Base-by-base conservation (phyloP, 2,888 invertebrate species). In the Eupsilia transversa region DNA sequence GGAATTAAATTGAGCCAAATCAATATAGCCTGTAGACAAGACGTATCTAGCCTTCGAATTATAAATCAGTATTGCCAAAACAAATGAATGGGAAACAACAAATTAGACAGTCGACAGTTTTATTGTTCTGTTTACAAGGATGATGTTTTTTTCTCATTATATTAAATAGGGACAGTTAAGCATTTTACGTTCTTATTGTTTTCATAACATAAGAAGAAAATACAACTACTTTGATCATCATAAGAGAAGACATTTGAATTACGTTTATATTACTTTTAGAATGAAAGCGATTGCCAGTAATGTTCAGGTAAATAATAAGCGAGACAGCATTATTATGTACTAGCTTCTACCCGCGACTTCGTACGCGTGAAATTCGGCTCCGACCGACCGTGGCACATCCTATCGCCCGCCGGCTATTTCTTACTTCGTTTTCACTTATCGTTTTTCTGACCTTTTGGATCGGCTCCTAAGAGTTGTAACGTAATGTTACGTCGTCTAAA, bases 41-140 rank as follows among this genome's bases (percentile, higher is more conserved):
- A n/a, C n/a, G n/a, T 43, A 14, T 12, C 3, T 56, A 56, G 33
- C 23, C 35, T 17, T 33, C 1, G 17, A 38, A 57, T 66, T 52
- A 59, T 66, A 56, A 49, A 72, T 71, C 56, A 57, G 46, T 54
- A 52, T 63, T 35, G 57, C 27, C 46, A 77, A 71, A 57, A 76
- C 52, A 56, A 82, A 70, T 70, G 61, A 70, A 82, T 46, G 35
- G 57, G 38, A 82, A 80, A 60, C 67, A 68, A 72, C 63, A 80
- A 79, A 83, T 79, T 61, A 60, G 46, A 30, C 10, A 27, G 27
- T 49, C 27, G 83, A 78, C 79, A 83, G 69, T 74, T 81, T 79
- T 81, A 81, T 71, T 68, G 84, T 74, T 70, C 43, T 83, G 67
- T 81, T 79, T 79, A 60, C 74, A 33, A 59, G 17, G n/a, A 30